Conservation (phyloP, 2,797 vertebrate species). For the Chiloscyllium punctatum region DNA sequence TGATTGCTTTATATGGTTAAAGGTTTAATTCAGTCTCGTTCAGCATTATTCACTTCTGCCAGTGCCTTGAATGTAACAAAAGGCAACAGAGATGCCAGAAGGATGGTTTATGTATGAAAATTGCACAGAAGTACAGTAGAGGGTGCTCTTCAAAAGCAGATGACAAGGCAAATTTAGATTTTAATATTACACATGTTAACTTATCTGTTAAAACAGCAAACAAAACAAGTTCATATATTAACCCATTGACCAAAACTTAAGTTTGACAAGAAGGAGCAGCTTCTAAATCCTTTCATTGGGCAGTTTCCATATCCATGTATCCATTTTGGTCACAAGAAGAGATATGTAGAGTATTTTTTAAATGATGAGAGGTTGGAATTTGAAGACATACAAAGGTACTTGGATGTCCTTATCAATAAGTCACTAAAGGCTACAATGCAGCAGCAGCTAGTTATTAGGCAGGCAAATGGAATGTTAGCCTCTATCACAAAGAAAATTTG, state of each 20-base stretch:
- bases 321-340: too few relatives aligned
- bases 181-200: neutral
- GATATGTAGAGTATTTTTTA: too few relatives aligned
- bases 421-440: too few relatives aligned
- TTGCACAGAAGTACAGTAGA: slow-evolving; percentile 22
- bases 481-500: too few relatives aligned
- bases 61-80: neutral
- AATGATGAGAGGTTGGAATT: too few relatives aligned
- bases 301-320: neutral
- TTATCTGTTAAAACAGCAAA: neutral
- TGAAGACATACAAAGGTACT: too few relatives aligned
- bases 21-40: slow-evolving; percentile 8
- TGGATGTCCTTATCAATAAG: too few relatives aligned
- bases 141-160: slow-evolving; percentile 9
- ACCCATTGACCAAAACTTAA: neutral
- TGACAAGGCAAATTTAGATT: neutral
- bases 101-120: slow-evolving; percentile 15
- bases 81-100: neutral
- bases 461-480: too few relatives aligned
- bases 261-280: neutral
- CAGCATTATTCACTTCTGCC: neutral
- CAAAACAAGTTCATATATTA: neutral
- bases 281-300: neutral
- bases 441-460: too few relatives aligned
- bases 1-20: neutral